These are phyloP conservation scores for Nymphalis io DNA, from an alignment of 1,140 invertebrate species.

Conservation along the genomic window DNA sequence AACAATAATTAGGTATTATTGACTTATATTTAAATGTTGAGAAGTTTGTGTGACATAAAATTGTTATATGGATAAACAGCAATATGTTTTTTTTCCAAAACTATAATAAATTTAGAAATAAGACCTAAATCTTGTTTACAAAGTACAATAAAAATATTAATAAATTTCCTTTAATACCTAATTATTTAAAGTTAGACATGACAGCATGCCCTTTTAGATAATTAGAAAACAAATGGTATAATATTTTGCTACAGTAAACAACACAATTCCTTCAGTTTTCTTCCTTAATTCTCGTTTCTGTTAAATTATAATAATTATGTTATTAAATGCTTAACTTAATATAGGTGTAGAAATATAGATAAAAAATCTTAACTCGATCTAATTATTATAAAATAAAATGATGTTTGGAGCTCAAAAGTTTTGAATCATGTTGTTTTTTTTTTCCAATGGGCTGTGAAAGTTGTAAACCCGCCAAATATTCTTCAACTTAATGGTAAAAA, in stretches of 20 bases:
- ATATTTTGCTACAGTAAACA: conserved; percentile 12
- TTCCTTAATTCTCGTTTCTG: conserved; percentile 6
- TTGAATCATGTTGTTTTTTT: conserved; percentile 18
- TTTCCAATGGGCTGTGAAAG: conserved; percentile 20
- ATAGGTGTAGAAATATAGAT: conserved; percentile 38
- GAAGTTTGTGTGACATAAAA: conserved; percentile 8
- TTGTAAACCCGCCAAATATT: conserved; percentile 7
- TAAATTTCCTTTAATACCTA: background rate
- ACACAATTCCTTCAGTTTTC: background rate
- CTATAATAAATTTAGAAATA: background rate
- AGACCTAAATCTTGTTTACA: background rate
- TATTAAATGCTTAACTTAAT: conserved; percentile 4
- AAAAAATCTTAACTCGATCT: background rate
- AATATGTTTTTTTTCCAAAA: background rate
- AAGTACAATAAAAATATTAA: background rate
- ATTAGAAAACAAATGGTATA: conserved; percentile 3
- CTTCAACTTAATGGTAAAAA: background rate
- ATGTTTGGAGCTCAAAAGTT: background rate
- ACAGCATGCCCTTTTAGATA: background rate
- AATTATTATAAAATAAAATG: background rate
- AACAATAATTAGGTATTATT: conserved; percentile 6
- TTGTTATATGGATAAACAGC: background rate
- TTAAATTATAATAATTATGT: conserved; percentile 4
- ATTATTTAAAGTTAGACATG: conserved; percentile 4
- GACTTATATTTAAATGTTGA: background rate